Conservation (phyloP, 2,797 vertebrate genomes). For the Lagorchestes hirsutus region DNA sequence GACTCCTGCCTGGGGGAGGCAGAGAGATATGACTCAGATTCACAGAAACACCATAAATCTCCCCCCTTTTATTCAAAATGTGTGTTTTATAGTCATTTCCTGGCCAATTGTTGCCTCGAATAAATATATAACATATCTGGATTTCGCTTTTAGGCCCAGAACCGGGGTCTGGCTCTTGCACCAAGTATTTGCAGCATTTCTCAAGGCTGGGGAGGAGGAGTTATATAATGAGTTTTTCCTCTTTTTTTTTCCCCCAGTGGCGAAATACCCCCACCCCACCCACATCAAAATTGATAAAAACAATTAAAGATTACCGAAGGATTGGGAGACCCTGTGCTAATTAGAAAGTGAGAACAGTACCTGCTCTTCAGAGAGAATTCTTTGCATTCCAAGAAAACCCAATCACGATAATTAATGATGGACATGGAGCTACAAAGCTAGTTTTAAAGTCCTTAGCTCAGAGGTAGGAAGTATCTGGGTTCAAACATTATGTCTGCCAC, state of each 20-base stretch:
- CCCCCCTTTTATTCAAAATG: slow-evolving; percentile 87
- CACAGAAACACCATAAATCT: slow-evolving; percentile 88
- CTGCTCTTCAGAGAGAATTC: slow-evolving; percentile 9
- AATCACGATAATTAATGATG: background rate
- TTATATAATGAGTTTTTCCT: slow-evolving; percentile 35
- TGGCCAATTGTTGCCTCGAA: slow-evolving; percentile 86
- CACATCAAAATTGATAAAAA: slow-evolving; percentile 40
- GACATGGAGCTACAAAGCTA: too few species aligned
- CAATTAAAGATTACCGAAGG: background rate
- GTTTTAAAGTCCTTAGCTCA: rapidly evolving
- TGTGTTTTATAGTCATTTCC: slow-evolving; percentile 88
- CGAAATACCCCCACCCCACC: slow-evolving; percentile 45
- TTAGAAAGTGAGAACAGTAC: background rate
- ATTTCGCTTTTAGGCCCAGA: slow-evolving; percentile 67
- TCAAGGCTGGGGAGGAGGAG: slow-evolving; percentile 31
- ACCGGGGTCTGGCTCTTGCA: slow-evolving; percentile 67
- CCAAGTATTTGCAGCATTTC: slow-evolving; percentile 70
- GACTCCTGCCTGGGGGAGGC: slow-evolving; percentile 85
- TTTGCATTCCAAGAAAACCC: background rate
- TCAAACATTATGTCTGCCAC: background rate
- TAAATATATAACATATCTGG: slow-evolving; percentile 87
- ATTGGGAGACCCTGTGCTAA: background rate
- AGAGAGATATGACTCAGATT: slow-evolving; percentile 88
- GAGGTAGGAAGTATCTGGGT: background rate
- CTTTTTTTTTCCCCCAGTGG: slow-evolving; percentile 12